Evolutionary conservation across 2,113 vertebrate genomes (phyloP).

Genomic region (Neopipo cinnamomea): DNA sequence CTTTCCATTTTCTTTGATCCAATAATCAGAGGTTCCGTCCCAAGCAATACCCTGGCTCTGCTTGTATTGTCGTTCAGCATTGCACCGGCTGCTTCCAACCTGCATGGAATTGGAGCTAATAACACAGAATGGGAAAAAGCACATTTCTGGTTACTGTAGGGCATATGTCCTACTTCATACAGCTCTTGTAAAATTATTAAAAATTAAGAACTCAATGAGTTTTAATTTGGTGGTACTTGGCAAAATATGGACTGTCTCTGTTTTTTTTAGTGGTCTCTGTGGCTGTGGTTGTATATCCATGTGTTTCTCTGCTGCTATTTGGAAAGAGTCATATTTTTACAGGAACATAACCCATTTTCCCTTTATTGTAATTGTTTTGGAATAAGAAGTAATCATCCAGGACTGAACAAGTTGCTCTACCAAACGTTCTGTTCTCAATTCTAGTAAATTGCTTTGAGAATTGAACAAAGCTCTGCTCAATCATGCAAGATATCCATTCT

Average conservation of each 20-base stretch:
- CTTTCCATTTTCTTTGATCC: not conserved
- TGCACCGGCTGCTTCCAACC: not conserved
- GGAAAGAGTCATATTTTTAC: slow-evolving; percentile 67
- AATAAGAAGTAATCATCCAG: slow-evolving; percentile 79
- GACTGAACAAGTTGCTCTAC: slow-evolving; percentile 74
- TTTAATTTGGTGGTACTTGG: not conserved
- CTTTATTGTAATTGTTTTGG: slow-evolving; percentile 76
- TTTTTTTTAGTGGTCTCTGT: slow-evolving; percentile 6
- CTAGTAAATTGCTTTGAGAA: slow-evolving; percentile 79
- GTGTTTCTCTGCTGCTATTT: slow-evolving; percentile 43
- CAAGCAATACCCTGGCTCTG: not conserved
- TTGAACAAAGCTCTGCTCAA: slow-evolving; percentile 76
- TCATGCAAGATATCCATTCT: slow-evolving; percentile 72
- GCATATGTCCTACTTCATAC: not conserved
- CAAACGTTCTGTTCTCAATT: slow-evolving; percentile 69
- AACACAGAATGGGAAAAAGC: not conserved
- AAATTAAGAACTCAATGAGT: not conserved
- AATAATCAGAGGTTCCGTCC: not conserved
- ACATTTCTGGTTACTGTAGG: not conserved
- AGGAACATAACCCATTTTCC: slow-evolving; percentile 70
- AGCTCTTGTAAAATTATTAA: not conserved
- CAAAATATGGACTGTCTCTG: not conserved
- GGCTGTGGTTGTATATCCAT: slow-evolving; percentile 13
- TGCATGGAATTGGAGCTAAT: not conserved
- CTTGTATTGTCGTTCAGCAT: not conserved